Conservation (phyloP, 2,888 invertebrate genomes). For the Metallyticus violacea region DNA sequence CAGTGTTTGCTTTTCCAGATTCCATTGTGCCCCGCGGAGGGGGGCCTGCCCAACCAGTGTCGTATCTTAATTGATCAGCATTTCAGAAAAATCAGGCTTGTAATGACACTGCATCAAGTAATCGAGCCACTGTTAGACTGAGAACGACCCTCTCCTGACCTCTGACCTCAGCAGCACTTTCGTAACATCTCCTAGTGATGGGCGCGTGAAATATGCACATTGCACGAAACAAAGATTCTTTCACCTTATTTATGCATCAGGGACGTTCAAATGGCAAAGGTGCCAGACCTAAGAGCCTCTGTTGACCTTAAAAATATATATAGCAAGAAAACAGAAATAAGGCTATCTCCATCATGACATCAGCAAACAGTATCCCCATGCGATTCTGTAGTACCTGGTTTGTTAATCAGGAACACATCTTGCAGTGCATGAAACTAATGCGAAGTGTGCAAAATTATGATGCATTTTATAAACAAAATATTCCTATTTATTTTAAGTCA, state of each 20-base stretch:
- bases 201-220: neutral
- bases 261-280: neutral
- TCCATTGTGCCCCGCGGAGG: neutral
- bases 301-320: neutral
- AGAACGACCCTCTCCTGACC: neutral
- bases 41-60: neutral
- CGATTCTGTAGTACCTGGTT: too few species aligned
- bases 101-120: neutral
- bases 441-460: too few species aligned
- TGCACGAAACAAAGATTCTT: neutral
- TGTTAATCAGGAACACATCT: too few species aligned
- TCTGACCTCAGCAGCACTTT: neutral
- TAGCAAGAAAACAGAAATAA: too few species aligned
- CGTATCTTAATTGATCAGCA: slow-evolving; percentile 10
- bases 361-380: too few species aligned
- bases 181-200: neutral
- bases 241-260: too few species aligned
- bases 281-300: neutral
- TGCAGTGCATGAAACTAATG: too few species aligned
- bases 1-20: neutral
- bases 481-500: too few species aligned
- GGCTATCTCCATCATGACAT: too few species aligned
- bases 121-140: neutral
- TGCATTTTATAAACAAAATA: too few species aligned
- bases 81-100: slow-evolving; percentile 1